These are phyloP conservation scores for Scaeva pyrastri DNA, from an alignment of 2,888 invertebrate species.

Conservation along the genomic window DNA sequence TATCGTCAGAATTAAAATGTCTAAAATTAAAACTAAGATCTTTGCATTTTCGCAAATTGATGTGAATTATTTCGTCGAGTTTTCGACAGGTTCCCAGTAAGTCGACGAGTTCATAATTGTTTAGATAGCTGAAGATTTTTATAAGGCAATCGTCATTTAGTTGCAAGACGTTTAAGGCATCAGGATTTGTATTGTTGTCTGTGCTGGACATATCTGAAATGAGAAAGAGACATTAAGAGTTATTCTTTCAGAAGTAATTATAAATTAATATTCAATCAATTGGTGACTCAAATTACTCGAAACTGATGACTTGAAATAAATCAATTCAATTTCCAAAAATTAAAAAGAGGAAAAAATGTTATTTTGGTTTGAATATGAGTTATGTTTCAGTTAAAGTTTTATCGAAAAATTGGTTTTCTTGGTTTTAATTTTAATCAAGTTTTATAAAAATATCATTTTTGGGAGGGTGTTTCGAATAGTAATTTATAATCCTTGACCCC, in stretches of 20 bases:
- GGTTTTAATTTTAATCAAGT: too few relatives aligned
- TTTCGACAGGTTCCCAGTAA: constrained; percentile 48
- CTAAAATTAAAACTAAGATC: constrained; percentile 46
- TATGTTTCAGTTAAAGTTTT: too few relatives aligned
- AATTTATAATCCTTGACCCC: too few relatives aligned
- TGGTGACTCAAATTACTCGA: too few relatives aligned
- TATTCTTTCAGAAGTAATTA: not conserved
- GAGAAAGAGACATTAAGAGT: not conserved
- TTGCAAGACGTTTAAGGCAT: constrained; percentile 28
- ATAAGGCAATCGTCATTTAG: constrained; percentile 69
- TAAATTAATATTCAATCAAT: too few relatives aligned
- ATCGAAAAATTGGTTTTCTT: too few relatives aligned
- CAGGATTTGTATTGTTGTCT: not conserved
- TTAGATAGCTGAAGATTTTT: constrained; percentile 58
- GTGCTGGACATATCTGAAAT: constrained; percentile 44
- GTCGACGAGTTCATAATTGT: constrained; percentile 38
- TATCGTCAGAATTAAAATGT: constrained; percentile 35
- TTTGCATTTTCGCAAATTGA: constrained; percentile 60
- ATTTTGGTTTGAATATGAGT: too few relatives aligned
- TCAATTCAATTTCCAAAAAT: too few relatives aligned
- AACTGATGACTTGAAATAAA: too few relatives aligned
- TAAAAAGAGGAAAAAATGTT: too few relatives aligned
- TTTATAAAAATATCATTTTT: too few relatives aligned
- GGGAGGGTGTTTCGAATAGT: too few relatives aligned
- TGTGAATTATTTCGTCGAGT: constrained; percentile 60